Percentiles rank a stretch among this genome's conserved stretches.
phyloP scores from a whole-genome alignment of 1,140 invertebrate species.

The Zaprionus capensis region DNA sequence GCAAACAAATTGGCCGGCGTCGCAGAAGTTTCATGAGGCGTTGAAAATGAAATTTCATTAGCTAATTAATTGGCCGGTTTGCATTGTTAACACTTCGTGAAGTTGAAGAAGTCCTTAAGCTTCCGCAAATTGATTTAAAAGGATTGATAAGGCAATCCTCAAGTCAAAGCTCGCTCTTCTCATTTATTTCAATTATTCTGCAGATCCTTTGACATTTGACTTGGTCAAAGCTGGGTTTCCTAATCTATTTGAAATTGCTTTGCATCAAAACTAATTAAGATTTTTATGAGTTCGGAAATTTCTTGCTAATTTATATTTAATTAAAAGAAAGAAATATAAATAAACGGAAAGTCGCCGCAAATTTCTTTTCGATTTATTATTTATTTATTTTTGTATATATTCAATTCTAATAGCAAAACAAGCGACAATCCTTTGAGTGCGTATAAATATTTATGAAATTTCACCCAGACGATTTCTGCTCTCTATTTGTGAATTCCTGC shows the following conservation, averaged over 20 bases:
- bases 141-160: constrained; percentile 49
- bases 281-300: not conserved
- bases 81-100: constrained; percentile 44
- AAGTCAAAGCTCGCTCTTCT: constrained; percentile 29
- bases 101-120: constrained; percentile 18
- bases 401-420: not conserved
- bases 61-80: constrained; percentile 65
- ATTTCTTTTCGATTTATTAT: too few relatives aligned
- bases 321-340: too few relatives aligned
- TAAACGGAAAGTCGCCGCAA: too few relatives aligned
- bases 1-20: constrained; percentile 51
- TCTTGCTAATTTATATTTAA: not conserved
- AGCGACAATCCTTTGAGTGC: not conserved
- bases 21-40: constrained; percentile 38
- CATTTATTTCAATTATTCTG: constrained; percentile 58
- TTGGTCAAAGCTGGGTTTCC: not conserved
- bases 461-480: not conserved
- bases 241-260: not conserved
- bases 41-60: constrained; percentile 68
- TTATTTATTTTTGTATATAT: not conserved
- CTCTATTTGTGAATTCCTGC: not conserved
- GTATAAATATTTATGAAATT: not conserved
- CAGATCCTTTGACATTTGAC: not conserved
- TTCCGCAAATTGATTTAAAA: constrained; percentile 53
- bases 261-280: not conserved